Base-by-base conservation (phyloP, 2,113 vertebrate genomes). In the Oplegnathus fasciatus region DNA sequence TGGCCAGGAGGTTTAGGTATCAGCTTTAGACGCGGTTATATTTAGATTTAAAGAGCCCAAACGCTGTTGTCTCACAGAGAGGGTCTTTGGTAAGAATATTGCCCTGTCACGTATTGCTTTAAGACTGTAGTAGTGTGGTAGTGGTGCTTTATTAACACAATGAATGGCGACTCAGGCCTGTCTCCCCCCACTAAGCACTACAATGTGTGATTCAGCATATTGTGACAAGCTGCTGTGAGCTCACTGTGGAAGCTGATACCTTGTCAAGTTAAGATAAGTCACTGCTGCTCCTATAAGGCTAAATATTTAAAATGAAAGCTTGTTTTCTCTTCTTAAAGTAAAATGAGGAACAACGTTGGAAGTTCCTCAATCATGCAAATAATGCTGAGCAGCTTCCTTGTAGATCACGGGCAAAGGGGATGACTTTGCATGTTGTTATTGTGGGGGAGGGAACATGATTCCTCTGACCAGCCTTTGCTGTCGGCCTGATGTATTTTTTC, bases 31-130 rank as follows among this genome's bases (percentile, higher is more conserved):
- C 48, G 2, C 1, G 11, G 89, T 90, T 96, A 96, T 94, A 93
- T 94, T 95, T 96, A 96, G 94, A 93, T 86, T 95, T 95, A 94
- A 94, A 95, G 95, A 58, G 85, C 61, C 90, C 86, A 67, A 65
- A 70, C 65, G 14, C 50, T 70, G 52, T 70, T 71, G 44, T 62
- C 22, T 32, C 76, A 58, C 72, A 76, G 9, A 80, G 18, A 42
- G 44, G 66, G 34, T 28, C 64, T 82, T 84, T 75, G 67, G 30
- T 76, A 85, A 22, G 50, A 10, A 22, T 28, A 50, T 37, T 80
- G 50, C 26, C 4, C 7, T 71, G 73, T 37, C 37, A 50, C 20
- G 3, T 46, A 20, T 69, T 22, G 28, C 30, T 44, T 55, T 74
- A 24, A 32, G 28, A 50, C 37, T 44, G 5, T 52, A n/a, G 14